Evolutionary conservation across 1,140 invertebrate species (phyloP).

Genomic region (Adelges cooleyi): DNA sequence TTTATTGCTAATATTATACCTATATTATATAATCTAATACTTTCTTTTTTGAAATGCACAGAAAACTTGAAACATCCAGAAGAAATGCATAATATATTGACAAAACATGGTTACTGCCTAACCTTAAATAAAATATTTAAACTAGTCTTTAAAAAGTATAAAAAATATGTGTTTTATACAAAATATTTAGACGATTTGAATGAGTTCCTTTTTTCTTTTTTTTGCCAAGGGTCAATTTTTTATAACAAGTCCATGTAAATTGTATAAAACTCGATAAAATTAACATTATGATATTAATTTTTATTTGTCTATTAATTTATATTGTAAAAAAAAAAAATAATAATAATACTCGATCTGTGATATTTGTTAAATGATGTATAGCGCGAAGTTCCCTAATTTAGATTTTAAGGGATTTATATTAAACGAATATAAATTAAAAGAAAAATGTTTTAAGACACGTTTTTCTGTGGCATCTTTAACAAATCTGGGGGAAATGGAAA

Average conservation of each 20-base stretch:
- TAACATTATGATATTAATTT: slow-evolving; percentile 29
- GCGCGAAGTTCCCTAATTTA: slow-evolving; percentile 28
- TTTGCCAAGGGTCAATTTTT: slow-evolving; percentile 29
- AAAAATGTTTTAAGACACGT: slow-evolving; percentile 26
- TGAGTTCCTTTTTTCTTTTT: slow-evolving; percentile 28
- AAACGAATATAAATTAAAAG: slow-evolving; percentile 10
- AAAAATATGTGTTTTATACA: slow-evolving; percentile 29
- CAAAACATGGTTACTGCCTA: slow-evolving; percentile 28
- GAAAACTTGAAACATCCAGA: slow-evolving; percentile 28
- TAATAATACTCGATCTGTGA: slow-evolving; percentile 29
- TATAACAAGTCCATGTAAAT: slow-evolving; percentile 29
- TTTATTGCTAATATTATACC: slow-evolving; percentile 28
- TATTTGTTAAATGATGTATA: slow-evolving; percentile 29
- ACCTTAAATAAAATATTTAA: slow-evolving; percentile 26
- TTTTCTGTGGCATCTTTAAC: slow-evolving; percentile 29
- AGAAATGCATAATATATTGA: slow-evolving; percentile 29
- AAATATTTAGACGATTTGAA: slow-evolving; percentile 23
- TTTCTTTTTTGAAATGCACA: slow-evolving; percentile 28
- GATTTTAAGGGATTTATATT: slow-evolving; percentile 28
- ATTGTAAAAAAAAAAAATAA: slow-evolving; percentile 28
- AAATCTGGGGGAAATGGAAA: slow-evolving; percentile 29
- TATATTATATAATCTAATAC: slow-evolving; percentile 26
- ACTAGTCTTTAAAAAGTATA: slow-evolving; percentile 28
- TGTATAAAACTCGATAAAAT: slow-evolving; percentile 29
- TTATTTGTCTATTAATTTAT: slow-evolving; percentile 29